phyloP scores from a whole-genome alignment of 2,888 invertebrate genomes.

The Hirudinaria manillensis region DNA sequence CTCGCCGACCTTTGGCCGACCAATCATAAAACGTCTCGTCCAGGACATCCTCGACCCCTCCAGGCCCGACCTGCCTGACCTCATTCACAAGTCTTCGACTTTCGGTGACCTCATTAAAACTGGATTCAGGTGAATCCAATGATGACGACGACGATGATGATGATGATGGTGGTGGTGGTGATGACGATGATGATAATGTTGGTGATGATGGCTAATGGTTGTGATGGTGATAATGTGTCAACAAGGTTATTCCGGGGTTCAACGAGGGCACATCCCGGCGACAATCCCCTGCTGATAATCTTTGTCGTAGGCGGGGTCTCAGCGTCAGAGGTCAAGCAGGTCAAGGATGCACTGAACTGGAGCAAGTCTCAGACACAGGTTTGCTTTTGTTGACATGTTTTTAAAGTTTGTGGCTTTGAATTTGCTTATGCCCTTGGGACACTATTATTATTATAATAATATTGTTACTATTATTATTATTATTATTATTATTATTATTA shows the following conservation, averaged over 20 bases:
- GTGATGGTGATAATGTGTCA: not conserved
- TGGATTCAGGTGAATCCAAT: conserved; percentile 61
- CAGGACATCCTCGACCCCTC: conserved; percentile 61
- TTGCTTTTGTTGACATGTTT: not conserved
- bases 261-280: conserved; percentile 61
- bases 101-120: conserved; percentile 60
- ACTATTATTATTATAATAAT: not conserved
- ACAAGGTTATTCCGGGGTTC: conserved; percentile 61
- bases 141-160: too few species aligned
- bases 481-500: conserved; percentile 2
- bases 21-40: conserved; percentile 61
- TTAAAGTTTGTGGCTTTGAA: not conserved
- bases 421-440: not conserved
- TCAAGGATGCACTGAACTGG: conserved; percentile 48
- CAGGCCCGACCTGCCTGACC: conserved; percentile 61
- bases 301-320: conserved; percentile 67
- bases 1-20: conserved; percentile 49
- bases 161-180: too few species aligned
- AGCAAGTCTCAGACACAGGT: conserved; percentile 41
- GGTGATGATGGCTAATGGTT: not conserved
- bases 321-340: conserved; percentile 60
- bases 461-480: not conserved
- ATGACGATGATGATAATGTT: conserved; percentile 14
- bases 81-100: conserved; percentile 61
- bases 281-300: conserved; percentile 63